Evolutionary conservation across 2,797 vertebrate species (phyloP).

Genomic region (Notoglanidium macrostoma): DNA sequence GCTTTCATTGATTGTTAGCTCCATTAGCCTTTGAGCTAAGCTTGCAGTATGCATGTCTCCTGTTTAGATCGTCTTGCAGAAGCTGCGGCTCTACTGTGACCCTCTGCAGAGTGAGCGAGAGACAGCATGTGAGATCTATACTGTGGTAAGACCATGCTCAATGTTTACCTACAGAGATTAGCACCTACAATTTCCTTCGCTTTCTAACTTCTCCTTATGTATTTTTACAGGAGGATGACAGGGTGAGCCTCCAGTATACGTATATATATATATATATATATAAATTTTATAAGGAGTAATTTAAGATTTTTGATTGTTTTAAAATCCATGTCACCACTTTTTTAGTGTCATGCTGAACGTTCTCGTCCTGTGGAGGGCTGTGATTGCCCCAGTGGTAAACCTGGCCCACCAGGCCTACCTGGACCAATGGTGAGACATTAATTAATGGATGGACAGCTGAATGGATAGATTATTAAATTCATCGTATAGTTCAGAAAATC

Average conservation of each 20-base stretch:
- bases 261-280: slow-evolving; percentile 14
- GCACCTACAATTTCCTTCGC: background rate
- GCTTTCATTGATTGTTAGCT: background rate
- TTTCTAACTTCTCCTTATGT: slow-evolving; percentile 33
- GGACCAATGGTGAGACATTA: slow-evolving; percentile 62
- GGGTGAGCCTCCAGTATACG: slow-evolving; percentile 60
- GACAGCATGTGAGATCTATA: slow-evolving; percentile 69
- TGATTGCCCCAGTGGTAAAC: slow-evolving; percentile 64
- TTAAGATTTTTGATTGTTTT: background rate
- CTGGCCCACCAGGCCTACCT: slow-evolving; percentile 63
- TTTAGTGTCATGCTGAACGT: slow-evolving; percentile 64
- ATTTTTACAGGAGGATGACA: slow-evolving; percentile 63
- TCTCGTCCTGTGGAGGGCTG: slow-evolving; percentile 54
- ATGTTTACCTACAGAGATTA: background rate
- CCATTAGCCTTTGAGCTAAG: background rate
- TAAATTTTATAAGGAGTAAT: background rate
- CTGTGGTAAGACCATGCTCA: slow-evolving; percentile 61
- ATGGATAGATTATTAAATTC: background rate
- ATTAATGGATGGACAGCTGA: background rate
- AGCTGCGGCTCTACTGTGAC: slow-evolving; percentile 69
- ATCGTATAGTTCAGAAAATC: background rate
- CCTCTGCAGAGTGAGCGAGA: slow-evolving; percentile 68
- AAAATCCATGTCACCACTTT: background rate
- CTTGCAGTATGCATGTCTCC: background rate
- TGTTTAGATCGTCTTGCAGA: slow-evolving; percentile 66